Evolutionary conservation across 2,113 vertebrate genomes (phyloP).

Genomic region (Alaudala cheleensis): DNA sequence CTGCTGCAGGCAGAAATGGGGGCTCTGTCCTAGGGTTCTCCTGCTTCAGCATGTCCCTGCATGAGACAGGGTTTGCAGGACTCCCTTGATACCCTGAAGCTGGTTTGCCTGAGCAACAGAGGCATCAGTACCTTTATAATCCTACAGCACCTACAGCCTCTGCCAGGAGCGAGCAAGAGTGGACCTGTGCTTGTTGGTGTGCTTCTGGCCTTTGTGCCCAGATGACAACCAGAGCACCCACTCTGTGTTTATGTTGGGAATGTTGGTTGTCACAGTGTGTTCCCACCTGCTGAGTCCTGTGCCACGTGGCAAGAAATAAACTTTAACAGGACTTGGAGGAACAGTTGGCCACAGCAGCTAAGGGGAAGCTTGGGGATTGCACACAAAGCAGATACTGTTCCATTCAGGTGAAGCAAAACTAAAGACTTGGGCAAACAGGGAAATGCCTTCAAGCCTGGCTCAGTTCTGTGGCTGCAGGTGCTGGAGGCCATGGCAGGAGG

Average conservation of each 20-base stretch:
- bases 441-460: neutral
- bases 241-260: neutral
- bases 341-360: neutral
- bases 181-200: neutral
- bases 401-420: neutral
- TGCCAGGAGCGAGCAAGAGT: too few relatives aligned
- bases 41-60: rapidly evolving
- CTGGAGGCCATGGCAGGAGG: neutral
- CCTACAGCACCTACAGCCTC: neutral
- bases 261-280: neutral
- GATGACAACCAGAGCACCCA: neutral
- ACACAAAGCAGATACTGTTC: neutral
- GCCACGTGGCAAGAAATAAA: neutral
- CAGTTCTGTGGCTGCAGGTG: rapidly evolving
- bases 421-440: neutral
- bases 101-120: neutral
- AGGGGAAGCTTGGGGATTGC: neutral
- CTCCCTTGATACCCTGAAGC: neutral
- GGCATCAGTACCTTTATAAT: neutral
- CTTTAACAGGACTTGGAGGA: neutral
- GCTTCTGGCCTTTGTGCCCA: neutral
- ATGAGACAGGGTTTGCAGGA: too few relatives aligned
- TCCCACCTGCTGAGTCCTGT: neutral
- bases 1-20: neutral
- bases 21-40: neutral